Evolutionary conservation across 2,797 vertebrate species (phyloP).

Genomic region (Chiroxiphia lanceolata): DNA sequence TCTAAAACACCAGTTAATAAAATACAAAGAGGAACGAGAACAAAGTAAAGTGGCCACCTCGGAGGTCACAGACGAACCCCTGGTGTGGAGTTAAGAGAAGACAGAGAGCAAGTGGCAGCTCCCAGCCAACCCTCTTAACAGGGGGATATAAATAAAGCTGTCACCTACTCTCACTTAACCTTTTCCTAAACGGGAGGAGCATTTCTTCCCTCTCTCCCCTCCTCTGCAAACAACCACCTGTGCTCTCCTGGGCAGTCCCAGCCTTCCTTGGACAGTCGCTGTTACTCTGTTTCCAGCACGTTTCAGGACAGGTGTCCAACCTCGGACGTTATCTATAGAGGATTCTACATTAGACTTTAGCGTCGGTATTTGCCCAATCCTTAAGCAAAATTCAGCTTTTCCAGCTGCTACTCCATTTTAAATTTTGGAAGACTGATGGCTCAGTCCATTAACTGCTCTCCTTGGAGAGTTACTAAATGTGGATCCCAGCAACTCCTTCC

Average conservation of each 20-base stretch:
- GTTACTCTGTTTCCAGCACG: accelerated
- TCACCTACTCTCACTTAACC: accelerated
- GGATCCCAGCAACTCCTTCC: neutral
- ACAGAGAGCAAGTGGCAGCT: accelerated
- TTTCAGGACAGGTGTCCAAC: neutral
- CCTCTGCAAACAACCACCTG: neutral
- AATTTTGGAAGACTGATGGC: neutral
- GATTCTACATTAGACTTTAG: neutral
- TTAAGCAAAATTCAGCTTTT: neutral
- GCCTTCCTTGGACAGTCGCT: neutral
- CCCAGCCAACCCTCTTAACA: neutral
- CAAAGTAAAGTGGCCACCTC: neutral
- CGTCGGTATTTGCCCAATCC: neutral
- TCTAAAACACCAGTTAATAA: neutral
- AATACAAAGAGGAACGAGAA: neutral
- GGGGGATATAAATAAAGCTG: neutral
- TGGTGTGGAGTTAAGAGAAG: neutral
- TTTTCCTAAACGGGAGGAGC: neutral
- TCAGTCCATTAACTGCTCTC: neutral
- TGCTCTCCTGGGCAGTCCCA: neutral
- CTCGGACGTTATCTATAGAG: neutral
- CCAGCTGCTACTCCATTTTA: neutral
- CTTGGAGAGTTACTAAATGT: neutral
- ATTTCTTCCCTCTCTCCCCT: neutral
- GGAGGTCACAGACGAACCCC: neutral